Conservation (phyloP, 2,113 vertebrate species). For the Elephantulus edwardii region DNA sequence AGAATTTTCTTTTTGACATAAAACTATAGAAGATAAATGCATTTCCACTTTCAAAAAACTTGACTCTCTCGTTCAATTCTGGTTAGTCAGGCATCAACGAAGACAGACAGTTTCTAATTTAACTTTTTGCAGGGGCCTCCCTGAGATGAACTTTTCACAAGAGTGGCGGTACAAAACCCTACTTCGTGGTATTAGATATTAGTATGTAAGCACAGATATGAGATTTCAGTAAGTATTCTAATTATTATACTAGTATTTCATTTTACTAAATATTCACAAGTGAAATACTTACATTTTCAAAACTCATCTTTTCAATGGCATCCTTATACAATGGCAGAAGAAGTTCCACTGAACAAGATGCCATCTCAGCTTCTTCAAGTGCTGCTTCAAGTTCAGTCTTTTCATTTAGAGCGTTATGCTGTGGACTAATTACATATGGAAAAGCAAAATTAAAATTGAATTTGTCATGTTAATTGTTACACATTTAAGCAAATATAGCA, state of each 20-base stretch:
- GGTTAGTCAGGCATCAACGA: not conserved
- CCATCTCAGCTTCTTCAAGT: conserved; percentile 84
- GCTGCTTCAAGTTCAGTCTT: conserved; percentile 78
- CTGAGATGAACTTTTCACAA: not conserved
- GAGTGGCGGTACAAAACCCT: not conserved
- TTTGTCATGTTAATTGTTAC: not conserved
- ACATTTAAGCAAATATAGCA: not conserved
- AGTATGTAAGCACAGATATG: not conserved
- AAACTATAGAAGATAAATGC: not conserved
- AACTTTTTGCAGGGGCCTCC: not conserved
- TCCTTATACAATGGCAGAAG: conserved; percentile 87
- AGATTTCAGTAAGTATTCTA: not conserved
- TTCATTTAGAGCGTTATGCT: conserved; percentile 52
- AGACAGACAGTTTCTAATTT: not conserved
- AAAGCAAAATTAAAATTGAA: conserved; percentile 55
- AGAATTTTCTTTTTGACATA: conserved; percentile 3
- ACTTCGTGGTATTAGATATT: not conserved
- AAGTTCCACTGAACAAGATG: conserved; percentile 82
- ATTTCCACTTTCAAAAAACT: not conserved
- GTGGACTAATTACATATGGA: conserved; percentile 59
- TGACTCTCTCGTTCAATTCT: not conserved
- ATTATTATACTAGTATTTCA: not conserved
- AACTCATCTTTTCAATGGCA: conserved; percentile 79
- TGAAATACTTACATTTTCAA: conserved; percentile 79
- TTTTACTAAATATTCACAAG: conserved; percentile 24